Percentiles rank a stretch among this genome's conserved stretches.
Conservation (phyloP, 2,113 vertebrate species). For the Pterocles orientalis region DNA sequence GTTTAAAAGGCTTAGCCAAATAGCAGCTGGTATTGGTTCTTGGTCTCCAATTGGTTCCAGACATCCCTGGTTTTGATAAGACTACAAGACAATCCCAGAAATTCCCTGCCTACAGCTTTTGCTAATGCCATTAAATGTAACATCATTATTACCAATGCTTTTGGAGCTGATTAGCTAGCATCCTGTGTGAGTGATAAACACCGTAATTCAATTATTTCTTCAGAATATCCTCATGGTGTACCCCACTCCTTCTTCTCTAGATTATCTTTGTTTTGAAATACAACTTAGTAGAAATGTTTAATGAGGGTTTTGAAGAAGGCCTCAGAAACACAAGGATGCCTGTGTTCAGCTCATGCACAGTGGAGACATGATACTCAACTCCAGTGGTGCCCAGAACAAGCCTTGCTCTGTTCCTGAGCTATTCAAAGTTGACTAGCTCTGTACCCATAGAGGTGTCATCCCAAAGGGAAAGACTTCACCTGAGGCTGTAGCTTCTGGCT, state of each 20-base stretch:
- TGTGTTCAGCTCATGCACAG: background rate
- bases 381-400: background rate
- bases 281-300: background rate
- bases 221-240: background rate
- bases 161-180: constrained; percentile 39
- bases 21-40: constrained; percentile 47
- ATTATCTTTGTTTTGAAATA: background rate
- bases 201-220: constrained; percentile 16
- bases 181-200: constrained; percentile 36
- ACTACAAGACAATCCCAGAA: constrained; percentile 46
- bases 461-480: background rate
- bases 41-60: constrained; percentile 59
- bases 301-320: background rate
- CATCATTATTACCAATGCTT: background rate
- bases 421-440: background rate
- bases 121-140: constrained; percentile 48
- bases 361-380: background rate
- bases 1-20: constrained; percentile 58
- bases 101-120: constrained; percentile 49
- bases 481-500: constrained; percentile 1
- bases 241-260: background rate
- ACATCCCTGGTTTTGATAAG: constrained; percentile 63
- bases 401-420: background rate
- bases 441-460: background rate
- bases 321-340: background rate